Evolutionary conservation across 2,888 invertebrate species (phyloP).

Genomic region (Dasysyrphus tricinctus): DNA sequence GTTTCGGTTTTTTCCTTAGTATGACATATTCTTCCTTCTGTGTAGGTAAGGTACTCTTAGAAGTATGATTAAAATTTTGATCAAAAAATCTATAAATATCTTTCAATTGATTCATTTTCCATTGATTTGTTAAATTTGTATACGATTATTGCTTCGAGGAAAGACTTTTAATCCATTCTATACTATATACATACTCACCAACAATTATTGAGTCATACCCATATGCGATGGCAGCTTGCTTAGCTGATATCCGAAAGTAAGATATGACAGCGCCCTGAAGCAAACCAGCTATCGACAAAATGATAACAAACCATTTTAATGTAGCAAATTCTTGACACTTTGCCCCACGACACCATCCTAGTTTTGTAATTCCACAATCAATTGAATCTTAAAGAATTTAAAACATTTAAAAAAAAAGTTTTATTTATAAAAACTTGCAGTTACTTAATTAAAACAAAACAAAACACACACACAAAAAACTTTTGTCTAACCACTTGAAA

Average conservation of each 20-base stretch:
- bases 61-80: no score
- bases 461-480: background rate
- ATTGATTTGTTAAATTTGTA: background rate
- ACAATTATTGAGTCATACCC: slow-evolving; percentile 82
- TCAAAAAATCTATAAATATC: background rate
- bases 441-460: background rate
- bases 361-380: slow-evolving; percentile 84
- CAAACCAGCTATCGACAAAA: slow-evolving; percentile 82
- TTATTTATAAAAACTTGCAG: background rate
- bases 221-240: slow-evolving; percentile 84
- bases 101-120: background rate
- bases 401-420: background rate
- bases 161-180: background rate
- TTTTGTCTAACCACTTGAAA: slow-evolving; percentile 77
- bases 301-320: slow-evolving; percentile 83
- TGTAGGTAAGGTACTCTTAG: no score
- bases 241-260: slow-evolving; percentile 85
- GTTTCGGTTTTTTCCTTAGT: no score
- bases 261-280: slow-evolving; percentile 84
- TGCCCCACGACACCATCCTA: slow-evolving; percentile 84
- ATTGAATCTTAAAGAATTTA: slow-evolving; percentile 80
- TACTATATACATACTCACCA: slow-evolving; percentile 83
- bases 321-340: slow-evolving; percentile 84
- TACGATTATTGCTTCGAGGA: background rate
- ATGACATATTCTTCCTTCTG: no score